Evolutionary conservation across 2,797 vertebrate species (phyloP).

Genomic region (Diplodus puntazzo): DNA sequence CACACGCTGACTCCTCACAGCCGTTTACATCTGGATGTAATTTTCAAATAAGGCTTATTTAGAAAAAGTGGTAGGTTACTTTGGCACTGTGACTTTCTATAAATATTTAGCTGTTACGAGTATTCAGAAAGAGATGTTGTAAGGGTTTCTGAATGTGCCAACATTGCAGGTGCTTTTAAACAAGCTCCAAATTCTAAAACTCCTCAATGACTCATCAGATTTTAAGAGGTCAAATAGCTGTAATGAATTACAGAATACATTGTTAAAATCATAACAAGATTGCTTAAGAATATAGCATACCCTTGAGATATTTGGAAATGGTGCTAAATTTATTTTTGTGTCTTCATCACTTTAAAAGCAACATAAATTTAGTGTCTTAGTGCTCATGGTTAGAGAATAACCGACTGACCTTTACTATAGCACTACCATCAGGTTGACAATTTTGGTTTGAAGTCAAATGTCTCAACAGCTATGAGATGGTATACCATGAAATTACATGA

Average conservation of each 20-base stretch:
- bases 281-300: conserved; percentile 20
- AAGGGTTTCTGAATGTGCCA: conserved; percentile 53
- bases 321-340: conserved; percentile 3
- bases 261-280: background rate
- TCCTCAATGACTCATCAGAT: conserved; percentile 20
- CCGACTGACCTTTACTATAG: no score
- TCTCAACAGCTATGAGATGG: background rate
- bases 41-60: conserved; percentile 77
- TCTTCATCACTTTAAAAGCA: conserved; percentile 1
- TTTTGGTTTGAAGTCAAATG: background rate
- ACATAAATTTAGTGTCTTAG: no score
- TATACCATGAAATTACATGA: no score
- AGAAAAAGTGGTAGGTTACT: conserved; percentile 75
- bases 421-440: background rate
- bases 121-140: conserved; percentile 62
- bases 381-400: background rate
- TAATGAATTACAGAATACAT: background rate
- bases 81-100: conserved; percentile 71
- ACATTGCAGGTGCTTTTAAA: conserved; percentile 71
- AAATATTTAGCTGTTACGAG: conserved; percentile 78
- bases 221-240: conserved; percentile 1
- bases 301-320: conserved; percentile 22
- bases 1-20: conserved; percentile 62
- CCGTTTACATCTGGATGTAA: conserved; percentile 73
- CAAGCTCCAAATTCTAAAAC: conserved; percentile 23